Conservation (phyloP, 2,888 invertebrate species). For the Chouioia cunea region DNA sequence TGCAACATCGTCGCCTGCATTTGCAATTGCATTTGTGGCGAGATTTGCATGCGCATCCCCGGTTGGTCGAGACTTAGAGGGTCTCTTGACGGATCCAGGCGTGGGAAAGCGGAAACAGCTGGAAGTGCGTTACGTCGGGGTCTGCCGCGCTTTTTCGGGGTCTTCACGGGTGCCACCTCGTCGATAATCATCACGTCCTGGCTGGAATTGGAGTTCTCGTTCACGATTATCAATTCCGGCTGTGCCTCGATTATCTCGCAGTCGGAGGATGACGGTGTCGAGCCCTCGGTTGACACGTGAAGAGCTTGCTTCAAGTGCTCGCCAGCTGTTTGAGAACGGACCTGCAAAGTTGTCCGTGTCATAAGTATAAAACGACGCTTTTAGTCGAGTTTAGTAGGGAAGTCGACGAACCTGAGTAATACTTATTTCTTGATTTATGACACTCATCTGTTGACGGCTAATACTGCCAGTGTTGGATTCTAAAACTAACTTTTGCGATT, state of each 20-base stretch:
- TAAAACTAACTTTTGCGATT: constrained; percentile 51
- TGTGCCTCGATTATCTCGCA: constrained; percentile 65
- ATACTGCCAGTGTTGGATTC: constrained; percentile 55
- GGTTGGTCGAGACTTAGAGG: constrained; percentile 61
- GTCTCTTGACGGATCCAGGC: constrained; percentile 53
- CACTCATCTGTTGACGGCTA: constrained; percentile 62
- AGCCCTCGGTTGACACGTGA: constrained; percentile 48
- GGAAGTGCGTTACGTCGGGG: constrained; percentile 59
- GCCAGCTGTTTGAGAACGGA: constrained; percentile 35
- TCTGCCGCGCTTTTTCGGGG: constrained; percentile 64
- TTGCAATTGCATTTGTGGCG: constrained; percentile 47
- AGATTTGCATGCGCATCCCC: constrained; percentile 28
- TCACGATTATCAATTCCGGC: constrained; percentile 66
- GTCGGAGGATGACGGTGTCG: constrained; percentile 57
- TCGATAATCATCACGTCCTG: constrained; percentile 68
- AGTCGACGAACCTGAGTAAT: constrained; percentile 60
- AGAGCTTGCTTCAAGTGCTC: constrained; percentile 61
- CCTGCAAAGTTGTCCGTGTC: constrained; percentile 17
- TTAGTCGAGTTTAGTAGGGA: not conserved
- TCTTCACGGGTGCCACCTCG: constrained; percentile 60
- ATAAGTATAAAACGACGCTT: not conserved
- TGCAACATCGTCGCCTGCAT: constrained; percentile 43
- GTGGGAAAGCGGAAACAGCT: constrained; percentile 41
- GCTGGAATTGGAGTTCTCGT: constrained; percentile 67
- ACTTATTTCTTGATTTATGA: constrained; percentile 64